Percentiles rank a stretch among this genome's conserved stretches.
phyloP scores from a whole-genome alignment of 2,888 invertebrate genomes.

The Tridacna gigas region DNA sequence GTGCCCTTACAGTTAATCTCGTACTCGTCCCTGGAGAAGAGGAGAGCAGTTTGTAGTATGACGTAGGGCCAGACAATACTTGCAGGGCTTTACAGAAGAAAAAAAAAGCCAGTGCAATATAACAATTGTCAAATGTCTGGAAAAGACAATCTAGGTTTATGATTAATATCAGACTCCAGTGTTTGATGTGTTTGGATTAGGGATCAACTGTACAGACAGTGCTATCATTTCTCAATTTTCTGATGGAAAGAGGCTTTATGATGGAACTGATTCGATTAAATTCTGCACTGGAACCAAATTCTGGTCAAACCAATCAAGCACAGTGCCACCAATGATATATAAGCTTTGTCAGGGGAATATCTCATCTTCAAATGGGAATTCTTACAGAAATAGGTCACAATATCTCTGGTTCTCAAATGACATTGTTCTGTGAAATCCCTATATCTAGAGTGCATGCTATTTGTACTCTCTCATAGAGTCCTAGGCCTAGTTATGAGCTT shows the following conservation, averaged over 20 bases:
- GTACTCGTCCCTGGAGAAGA: too few relatives aligned
- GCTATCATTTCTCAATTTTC: slow-evolving; percentile 53
- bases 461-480: too few relatives aligned
- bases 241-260: slow-evolving; percentile 15
- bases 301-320: slow-evolving; percentile 26
- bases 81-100: too few relatives aligned
- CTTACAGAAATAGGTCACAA: slow-evolving; percentile 22
- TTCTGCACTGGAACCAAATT: slow-evolving; percentile 19
- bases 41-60: too few relatives aligned
- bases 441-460: too few relatives aligned
- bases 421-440: too few relatives aligned
- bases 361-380: slow-evolving; percentile 12
- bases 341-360: slow-evolving; percentile 4
- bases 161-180: slow-evolving; percentile 51
- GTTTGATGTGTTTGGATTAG: slow-evolving; percentile 37
- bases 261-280: slow-evolving; percentile 27
- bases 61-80: too few relatives aligned
- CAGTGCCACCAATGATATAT: slow-evolving; percentile 21
- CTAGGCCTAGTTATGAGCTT: too few relatives aligned
- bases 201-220: slow-evolving; percentile 47
- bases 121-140: slow-evolving; percentile 29
- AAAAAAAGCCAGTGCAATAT: too few relatives aligned
- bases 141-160: slow-evolving; percentile 43
- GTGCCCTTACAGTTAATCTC: too few relatives aligned
- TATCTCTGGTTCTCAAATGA: neutral